Percentiles rank a stretch among this genome's conserved stretches.
Conservation (phyloP, 2,113 vertebrate species). For the Callaeas wilsoni region DNA sequence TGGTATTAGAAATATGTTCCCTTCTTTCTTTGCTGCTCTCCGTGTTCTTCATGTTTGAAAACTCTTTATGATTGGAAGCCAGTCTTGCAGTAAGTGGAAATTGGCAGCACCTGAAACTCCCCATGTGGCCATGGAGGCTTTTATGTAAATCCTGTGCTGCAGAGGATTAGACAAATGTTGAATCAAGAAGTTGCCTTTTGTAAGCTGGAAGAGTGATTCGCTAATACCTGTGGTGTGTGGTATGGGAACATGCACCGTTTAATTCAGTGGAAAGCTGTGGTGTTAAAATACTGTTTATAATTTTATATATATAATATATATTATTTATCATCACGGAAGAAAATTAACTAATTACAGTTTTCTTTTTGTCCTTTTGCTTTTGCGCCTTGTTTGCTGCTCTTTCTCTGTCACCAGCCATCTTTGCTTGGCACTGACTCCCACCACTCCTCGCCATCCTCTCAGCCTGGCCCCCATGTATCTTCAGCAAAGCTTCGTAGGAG, state of each 20-base stretch:
- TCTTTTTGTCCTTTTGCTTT: slow-evolving; percentile 92
- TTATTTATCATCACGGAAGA: slow-evolving; percentile 48
- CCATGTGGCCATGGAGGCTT: background rate
- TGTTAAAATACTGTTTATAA: slow-evolving; percentile 62
- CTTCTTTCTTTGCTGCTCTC: background rate
- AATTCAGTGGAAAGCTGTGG: slow-evolving; percentile 29
- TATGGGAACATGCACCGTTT: background rate
- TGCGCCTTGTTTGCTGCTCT: slow-evolving; percentile 79
- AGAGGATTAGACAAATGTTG: background rate
- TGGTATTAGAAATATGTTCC: background rate
- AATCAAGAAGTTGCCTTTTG: background rate
- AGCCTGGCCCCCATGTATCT: slow-evolving; percentile 74
- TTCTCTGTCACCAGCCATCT: slow-evolving; percentile 71
- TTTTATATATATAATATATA: slow-evolving; percentile 25
- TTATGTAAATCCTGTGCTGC: background rate
- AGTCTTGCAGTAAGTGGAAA: background rate
- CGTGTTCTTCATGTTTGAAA: background rate
- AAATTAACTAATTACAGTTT: slow-evolving; percentile 93
- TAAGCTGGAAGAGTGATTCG: background rate
- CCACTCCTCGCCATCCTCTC: slow-evolving; percentile 72
- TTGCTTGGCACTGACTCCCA: slow-evolving; percentile 76
- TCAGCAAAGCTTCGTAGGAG: slow-evolving; percentile 84
- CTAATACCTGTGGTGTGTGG: background rate
- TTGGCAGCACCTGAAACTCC: background rate
- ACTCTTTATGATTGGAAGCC: background rate